Conservation (phyloP, 2,888 invertebrate genomes). For the Microctonus aethiopoides region DNA sequence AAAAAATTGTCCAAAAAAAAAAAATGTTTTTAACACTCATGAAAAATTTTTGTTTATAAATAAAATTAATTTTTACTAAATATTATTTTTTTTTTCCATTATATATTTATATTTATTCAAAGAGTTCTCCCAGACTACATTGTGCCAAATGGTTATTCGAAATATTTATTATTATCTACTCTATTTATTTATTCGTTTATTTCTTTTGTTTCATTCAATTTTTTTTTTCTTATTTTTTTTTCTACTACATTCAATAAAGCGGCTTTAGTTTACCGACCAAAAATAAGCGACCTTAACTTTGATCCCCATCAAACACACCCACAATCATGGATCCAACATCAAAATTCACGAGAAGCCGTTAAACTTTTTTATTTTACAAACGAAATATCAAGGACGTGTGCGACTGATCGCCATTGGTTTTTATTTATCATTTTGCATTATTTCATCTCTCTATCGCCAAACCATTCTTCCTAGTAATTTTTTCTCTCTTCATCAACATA, state of each 20-base stretch:
- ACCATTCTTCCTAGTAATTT: neutral
- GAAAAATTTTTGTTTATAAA: no score
- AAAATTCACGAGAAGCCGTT: slow-evolving; percentile 34
- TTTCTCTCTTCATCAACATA: no score
- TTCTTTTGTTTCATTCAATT: neutral
- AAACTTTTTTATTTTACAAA: slow-evolving; percentile 29
- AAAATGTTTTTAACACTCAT: no score
- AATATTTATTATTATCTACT: slow-evolving; percentile 6
- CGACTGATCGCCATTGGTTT: neutral
- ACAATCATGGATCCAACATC: slow-evolving; percentile 33
- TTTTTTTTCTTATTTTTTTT: neutral
- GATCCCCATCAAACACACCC: slow-evolving; percentile 34
- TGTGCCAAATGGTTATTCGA: neutral
- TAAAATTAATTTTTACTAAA: no score
- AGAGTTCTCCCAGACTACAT: neutral
- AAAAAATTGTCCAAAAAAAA: no score
- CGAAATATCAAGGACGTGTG: slow-evolving; percentile 30
- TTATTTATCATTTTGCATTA: neutral
- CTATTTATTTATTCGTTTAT: neutral
- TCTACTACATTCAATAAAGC: neutral
- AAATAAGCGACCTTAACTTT: slow-evolving; percentile 44
- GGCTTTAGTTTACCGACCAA: slow-evolving; percentile 4
- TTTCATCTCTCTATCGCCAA: neutral
- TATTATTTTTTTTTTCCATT: neutral
- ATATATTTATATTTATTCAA: neutral